Evolutionary conservation across 92 coral and sea anemone genomes (phyloP).

Genomic region (Paramuricea clavata): DNA sequence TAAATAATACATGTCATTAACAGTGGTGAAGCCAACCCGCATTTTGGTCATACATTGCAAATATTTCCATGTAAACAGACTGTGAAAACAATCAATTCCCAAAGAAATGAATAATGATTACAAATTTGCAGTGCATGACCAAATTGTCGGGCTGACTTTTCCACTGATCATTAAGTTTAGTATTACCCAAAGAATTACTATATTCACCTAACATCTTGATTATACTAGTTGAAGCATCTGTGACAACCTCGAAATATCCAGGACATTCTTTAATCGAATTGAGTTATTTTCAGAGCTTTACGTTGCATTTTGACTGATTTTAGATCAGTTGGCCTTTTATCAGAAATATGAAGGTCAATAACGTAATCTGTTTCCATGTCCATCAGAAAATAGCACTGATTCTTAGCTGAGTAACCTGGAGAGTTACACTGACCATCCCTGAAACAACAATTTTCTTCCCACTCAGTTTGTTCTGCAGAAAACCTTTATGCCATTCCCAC

Average conservation of each 20-base stretch:
- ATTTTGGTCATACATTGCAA: no score
- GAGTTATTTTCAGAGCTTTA: slow-evolving; percentile 20
- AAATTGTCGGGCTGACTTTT: neutral
- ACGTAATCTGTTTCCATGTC: neutral
- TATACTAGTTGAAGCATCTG: neutral
- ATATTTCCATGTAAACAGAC: no score
- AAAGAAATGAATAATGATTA: no score
- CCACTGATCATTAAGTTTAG: neutral
- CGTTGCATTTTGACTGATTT: slow-evolving; percentile 34
- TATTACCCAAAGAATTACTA: neutral
- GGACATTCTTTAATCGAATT: neutral
- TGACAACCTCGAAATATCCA: neutral
- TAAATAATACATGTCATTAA: no score
- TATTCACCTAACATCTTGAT: neutral
- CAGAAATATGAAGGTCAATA: neutral
- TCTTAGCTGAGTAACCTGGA: neutral
- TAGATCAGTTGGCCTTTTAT: neutral
- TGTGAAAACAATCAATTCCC: no score
- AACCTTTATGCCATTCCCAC: no score
- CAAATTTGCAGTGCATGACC: no score
- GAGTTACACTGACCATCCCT: neutral
- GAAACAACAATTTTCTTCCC: neutral
- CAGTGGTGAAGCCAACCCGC: no score
- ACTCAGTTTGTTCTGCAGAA: slow-evolving; percentile 5
- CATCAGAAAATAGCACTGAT: neutral